Percentiles rank a stretch among this genome's conserved stretches.
Evolutionary conservation across 1,140 invertebrate species (phyloP).

Genomic region (Ceratitis capitata): DNA sequence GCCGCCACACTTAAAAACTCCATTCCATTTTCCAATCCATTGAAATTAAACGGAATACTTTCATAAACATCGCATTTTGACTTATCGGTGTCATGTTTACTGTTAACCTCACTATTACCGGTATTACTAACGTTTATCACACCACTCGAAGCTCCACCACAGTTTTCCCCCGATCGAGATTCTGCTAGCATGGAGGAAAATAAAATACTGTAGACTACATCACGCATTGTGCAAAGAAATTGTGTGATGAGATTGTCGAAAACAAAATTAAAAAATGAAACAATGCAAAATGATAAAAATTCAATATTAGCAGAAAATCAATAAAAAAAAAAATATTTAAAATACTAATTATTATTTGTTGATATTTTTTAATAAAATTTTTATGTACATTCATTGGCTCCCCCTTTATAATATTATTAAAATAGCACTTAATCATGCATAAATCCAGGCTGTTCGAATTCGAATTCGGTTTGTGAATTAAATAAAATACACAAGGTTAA

Average conservation of each 20-base stretch:
- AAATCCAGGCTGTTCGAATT: too few relatives aligned
- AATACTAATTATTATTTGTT: too few relatives aligned
- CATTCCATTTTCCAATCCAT: conserved; percentile 50
- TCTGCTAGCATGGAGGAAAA: conserved; percentile 60
- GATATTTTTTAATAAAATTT: too few relatives aligned
- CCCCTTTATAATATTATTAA: too few relatives aligned
- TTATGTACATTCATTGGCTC: too few relatives aligned
- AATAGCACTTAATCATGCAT: too few relatives aligned
- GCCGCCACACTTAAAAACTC: conserved; percentile 77
- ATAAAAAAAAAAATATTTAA: not conserved
- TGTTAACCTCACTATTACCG: conserved; percentile 44
- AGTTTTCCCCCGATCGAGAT: conserved; percentile 42
- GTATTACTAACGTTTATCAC: conserved; percentile 12
- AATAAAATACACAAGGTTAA: too few relatives aligned
- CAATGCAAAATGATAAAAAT: not conserved
- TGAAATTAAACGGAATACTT: conserved; percentile 43
- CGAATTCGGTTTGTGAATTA: too few relatives aligned
- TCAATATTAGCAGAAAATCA: not conserved
- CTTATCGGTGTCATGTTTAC: conserved; percentile 43
- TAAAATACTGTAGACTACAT: conserved; percentile 56
- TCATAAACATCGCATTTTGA: conserved; percentile 31
- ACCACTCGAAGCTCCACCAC: not conserved
- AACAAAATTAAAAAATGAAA: not conserved
- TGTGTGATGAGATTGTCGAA: not conserved
- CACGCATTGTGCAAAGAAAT: not conserved